Base-by-base conservation (phyloP, 92 coral and sea anemone species). In the Parazoanthus atlanticus region DNA sequence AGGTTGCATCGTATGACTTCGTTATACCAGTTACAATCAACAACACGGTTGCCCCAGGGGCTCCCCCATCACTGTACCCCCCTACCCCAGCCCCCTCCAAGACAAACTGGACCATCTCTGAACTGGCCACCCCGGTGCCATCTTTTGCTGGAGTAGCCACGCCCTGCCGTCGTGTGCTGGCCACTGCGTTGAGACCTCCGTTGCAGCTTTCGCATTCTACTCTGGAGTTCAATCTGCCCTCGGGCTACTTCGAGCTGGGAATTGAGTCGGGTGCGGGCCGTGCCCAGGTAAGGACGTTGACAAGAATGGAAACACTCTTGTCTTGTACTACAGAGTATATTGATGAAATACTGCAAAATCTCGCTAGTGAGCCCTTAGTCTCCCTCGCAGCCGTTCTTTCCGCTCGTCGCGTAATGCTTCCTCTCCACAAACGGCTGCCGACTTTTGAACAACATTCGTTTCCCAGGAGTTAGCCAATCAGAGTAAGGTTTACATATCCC, bases 31-130 rank as follows among this genome's bases (percentile, higher is more conserved):
- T 97, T 77, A 93, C 95, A 85, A 97, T 97, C 94, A 97, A 97
- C 88, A 94, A 97, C 93, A 95, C 98, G 3, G 76, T 93, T 16
- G 99, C 99, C 26, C 99, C 99, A 32, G 89, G 89, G 11, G 98
- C 99, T 19, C 93, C 99, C 54, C 98, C 98, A 7, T 97, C 99
- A 46, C 74, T 91, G 1, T 93, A 85, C 69, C 99, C 99, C 12
- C 99, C 99, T 5, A 94, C 99, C 10, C 99, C 99, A 15, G 93
- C 91, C 65, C 99, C 99, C 79, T 97, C 99, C 17, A 93, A 94
- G 67, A 97, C 95, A 49, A 97, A 97, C 94, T 97, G 99, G 99
- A 97, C 99, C 88, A 97, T 97, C 86, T 94, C 99, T 15, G 99
- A 97, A 32, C 89, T 97, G 78, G 95, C 89, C 78, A 97, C 99